phyloP scores from a whole-genome alignment of 2,113 vertebrate species.

The Chascanopsetta lugubris region DNA sequence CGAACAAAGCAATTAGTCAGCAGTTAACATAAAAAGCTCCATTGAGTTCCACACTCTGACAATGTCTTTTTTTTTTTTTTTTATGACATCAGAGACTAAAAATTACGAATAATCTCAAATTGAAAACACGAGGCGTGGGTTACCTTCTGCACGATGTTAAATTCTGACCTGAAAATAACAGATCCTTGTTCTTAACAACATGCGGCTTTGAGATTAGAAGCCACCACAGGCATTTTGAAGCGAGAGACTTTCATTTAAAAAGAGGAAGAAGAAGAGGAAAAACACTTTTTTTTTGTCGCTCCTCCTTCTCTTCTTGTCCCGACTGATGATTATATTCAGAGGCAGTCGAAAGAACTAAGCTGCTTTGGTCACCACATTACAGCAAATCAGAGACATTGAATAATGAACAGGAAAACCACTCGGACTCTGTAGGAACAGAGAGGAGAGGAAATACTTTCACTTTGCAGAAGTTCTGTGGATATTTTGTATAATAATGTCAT shows the following conservation, averaged over 20 bases:
- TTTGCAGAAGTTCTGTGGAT: too few species aligned
- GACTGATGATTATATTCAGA: slow-evolving; percentile 61
- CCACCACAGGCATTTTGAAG: slow-evolving; percentile 44
- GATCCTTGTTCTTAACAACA: slow-evolving; percentile 64
- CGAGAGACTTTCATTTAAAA: slow-evolving; percentile 56
- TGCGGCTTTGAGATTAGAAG: slow-evolving; percentile 72
- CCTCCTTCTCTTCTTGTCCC: too few species aligned
- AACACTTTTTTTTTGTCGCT: slow-evolving; percentile 25
- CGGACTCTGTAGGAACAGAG: background rate
- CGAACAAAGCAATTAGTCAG: slow-evolving; percentile 18
- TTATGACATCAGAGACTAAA: slow-evolving; percentile 14
- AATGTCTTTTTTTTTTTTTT: too few species aligned
- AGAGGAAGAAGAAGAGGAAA: slow-evolving; percentile 12
- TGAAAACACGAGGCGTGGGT: slow-evolving; percentile 12
- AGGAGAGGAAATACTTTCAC: background rate
- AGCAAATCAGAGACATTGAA: slow-evolving; percentile 25
- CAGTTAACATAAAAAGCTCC: background rate
- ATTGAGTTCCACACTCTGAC: background rate
- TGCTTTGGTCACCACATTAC: slow-evolving; percentile 42
- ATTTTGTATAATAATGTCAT: background rate
- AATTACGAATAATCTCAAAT: background rate
- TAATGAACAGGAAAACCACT: slow-evolving; percentile 11
- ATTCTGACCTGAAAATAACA: slow-evolving; percentile 69
- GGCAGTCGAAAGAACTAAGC: slow-evolving; percentile 58
- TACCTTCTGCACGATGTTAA: slow-evolving; percentile 52